phyloP scores from a whole-genome alignment of 2,113 vertebrate species.

The Heterochromis multidens region DNA sequence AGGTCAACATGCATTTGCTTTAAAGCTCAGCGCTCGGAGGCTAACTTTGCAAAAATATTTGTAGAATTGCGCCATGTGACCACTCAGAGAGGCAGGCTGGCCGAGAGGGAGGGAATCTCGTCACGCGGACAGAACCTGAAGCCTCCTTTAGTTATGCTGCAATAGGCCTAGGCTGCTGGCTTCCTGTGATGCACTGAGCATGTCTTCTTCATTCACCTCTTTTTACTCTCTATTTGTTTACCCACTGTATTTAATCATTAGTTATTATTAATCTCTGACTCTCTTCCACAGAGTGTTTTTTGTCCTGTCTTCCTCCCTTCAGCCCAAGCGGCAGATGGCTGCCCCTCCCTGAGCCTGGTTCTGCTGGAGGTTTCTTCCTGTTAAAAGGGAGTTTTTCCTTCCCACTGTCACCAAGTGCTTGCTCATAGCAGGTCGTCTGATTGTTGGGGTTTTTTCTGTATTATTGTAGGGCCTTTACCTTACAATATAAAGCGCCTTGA shows the following conservation, averaged over 20 bases:
- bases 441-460: background rate
- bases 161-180: background rate
- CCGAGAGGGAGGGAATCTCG: background rate
- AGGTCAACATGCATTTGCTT: background rate
- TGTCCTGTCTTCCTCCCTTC: background rate
- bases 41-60: background rate
- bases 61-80: background rate
- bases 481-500: background rate
- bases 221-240: background rate
- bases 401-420: background rate
- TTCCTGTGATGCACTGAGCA: background rate
- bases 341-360: background rate
- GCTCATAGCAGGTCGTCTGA: background rate
- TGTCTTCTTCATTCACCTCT: background rate
- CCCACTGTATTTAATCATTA: too few relatives aligned
- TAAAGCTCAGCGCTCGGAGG: background rate
- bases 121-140: background rate
- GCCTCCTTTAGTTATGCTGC: background rate
- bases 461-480: background rate
- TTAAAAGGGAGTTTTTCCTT: background rate
- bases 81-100: background rate
- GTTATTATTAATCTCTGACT: fast-evolving
- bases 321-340: background rate
- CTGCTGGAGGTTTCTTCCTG: background rate
- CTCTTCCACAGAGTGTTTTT: background rate